Conservation (phyloP, 2,797 vertebrate species). For the Sebastes taczanowskii region DNA sequence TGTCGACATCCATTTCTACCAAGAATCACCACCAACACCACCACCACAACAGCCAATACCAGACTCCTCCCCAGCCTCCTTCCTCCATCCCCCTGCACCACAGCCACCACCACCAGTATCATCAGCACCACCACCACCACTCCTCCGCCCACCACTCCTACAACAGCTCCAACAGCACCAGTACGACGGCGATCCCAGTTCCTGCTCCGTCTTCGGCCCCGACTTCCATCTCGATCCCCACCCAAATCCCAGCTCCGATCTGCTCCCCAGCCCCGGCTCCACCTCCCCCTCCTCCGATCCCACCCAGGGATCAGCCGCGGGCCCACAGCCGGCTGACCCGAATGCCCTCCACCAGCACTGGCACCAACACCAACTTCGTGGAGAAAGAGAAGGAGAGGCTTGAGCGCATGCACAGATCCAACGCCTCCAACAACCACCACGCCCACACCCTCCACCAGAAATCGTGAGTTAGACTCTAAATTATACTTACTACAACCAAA, state of each 20-base stretch:
- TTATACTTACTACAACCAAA: conserved; percentile 15
- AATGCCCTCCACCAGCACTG: conserved; percentile 82
- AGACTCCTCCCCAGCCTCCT: conserved; percentile 48
- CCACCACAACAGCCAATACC: conserved; percentile 67
- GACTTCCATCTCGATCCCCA: conserved; percentile 50
- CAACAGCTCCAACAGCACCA: conserved; percentile 64
- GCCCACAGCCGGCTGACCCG: conserved; percentile 85
- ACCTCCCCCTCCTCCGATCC: conserved; percentile 71
- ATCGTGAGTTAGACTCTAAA: conserved; percentile 66
- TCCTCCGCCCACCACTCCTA: conserved; percentile 59
- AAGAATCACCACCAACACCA: conserved; percentile 55
- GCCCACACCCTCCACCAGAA: conserved; percentile 78
- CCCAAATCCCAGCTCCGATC: conserved; percentile 46
- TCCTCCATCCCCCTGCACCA: conserved; percentile 61
- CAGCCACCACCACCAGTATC: conserved; percentile 59
- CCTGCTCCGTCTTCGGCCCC: conserved; percentile 27
- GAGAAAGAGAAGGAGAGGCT: conserved; percentile 83
- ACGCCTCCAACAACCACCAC: conserved; percentile 75
- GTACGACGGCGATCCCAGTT: conserved; percentile 10
- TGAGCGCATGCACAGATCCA: conserved; percentile 82
- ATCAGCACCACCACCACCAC: conserved; percentile 52
- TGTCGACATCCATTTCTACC: conserved; percentile 29
- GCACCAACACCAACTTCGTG: conserved; percentile 86
- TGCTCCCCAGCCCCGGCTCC: conserved; percentile 55
- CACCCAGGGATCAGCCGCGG: conserved; percentile 74